Percentiles rank a stretch among this genome's conserved stretches.
These are phyloP conservation scores for Siniperca knerii DNA, from an alignment of 2,113 vertebrate genomes.

Conservation along the genomic window DNA sequence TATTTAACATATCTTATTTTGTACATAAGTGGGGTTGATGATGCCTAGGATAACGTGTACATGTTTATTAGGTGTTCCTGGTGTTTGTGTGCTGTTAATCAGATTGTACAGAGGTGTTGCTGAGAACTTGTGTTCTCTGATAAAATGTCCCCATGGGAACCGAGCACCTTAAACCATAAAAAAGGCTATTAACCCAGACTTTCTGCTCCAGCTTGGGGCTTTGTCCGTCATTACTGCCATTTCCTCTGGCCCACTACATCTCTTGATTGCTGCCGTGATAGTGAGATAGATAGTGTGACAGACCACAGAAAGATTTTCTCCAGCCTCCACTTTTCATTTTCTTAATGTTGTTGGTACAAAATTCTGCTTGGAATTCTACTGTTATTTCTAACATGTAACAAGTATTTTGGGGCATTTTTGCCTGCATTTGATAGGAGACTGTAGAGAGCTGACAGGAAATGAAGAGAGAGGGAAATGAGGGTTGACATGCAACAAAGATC, in stretches of 20 bases:
- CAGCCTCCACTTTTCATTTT: not conserved
- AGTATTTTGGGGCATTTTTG: not conserved
- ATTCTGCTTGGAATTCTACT: not conserved
- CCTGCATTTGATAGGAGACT: not conserved
- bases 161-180: constrained; percentile 28
- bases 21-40: not conserved
- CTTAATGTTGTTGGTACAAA: not conserved
- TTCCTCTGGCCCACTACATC: constrained; percentile 3
- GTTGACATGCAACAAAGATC: constrained; percentile 22
- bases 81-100: constrained; percentile 10
- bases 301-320: not conserved
- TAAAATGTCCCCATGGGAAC: constrained; percentile 36
- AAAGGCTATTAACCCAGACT: constrained; percentile 44
- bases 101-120: constrained; percentile 8
- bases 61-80: not conserved
- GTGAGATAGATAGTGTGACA: constrained; percentile 15
- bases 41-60: not conserved
- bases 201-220: constrained; percentile 20
- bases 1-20: not conserved
- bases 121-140: constrained; percentile 27
- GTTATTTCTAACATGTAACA: not conserved
- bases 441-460: constrained; percentile 1
- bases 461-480: not conserved
- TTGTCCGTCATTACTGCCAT: constrained; percentile 30
- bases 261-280: constrained; percentile 16